These are phyloP conservation scores for Hecatera dysodea DNA, from an alignment of 2,888 invertebrate species.

Conservation along the genomic window DNA sequence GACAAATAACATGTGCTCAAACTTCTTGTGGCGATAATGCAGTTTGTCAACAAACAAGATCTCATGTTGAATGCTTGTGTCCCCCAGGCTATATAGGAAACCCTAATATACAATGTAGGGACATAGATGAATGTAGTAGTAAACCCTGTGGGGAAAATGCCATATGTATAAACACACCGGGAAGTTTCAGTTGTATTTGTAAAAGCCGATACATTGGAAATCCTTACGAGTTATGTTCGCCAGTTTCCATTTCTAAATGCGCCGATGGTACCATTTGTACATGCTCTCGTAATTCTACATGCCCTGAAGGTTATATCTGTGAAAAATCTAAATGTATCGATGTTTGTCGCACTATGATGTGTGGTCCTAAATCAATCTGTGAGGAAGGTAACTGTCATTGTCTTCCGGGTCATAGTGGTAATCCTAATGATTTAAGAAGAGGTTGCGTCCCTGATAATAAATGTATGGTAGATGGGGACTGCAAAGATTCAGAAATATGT, in stretches of 20 bases:
- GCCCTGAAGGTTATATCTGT: slow-evolving; percentile 95
- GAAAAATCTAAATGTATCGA: slow-evolving; percentile 94
- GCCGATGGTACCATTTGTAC: slow-evolving; percentile 93
- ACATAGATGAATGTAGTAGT: slow-evolving; percentile 95
- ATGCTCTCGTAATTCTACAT: slow-evolving; percentile 93
- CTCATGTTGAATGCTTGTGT: slow-evolving; percentile 95
- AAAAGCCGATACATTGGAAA: slow-evolving; percentile 96
- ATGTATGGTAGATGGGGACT: slow-evolving; percentile 95
- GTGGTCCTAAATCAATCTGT: slow-evolving; percentile 96
- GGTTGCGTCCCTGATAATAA: slow-evolving; percentile 95
- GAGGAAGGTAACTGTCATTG: slow-evolving; percentile 95
- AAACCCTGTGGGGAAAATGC: slow-evolving; percentile 96
- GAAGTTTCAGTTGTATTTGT: slow-evolving; percentile 97
- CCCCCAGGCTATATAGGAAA: slow-evolving; percentile 96
- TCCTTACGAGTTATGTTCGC: slow-evolving; percentile 95
- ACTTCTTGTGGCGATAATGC: slow-evolving; percentile 95
- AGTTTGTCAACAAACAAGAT: slow-evolving; percentile 94
- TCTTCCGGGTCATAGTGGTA: slow-evolving; percentile 94
- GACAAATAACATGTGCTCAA: slow-evolving; percentile 93
- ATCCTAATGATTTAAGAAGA: slow-evolving; percentile 92
- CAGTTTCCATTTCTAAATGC: slow-evolving; percentile 93
- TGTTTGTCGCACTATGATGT: slow-evolving; percentile 93
- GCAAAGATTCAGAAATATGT: slow-evolving; percentile 96
- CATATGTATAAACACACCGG: slow-evolving; percentile 96
- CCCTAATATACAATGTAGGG: slow-evolving; percentile 96